Base-by-base conservation (phyloP, 1,140 invertebrate species). In the Hyphantria cunea region DNA sequence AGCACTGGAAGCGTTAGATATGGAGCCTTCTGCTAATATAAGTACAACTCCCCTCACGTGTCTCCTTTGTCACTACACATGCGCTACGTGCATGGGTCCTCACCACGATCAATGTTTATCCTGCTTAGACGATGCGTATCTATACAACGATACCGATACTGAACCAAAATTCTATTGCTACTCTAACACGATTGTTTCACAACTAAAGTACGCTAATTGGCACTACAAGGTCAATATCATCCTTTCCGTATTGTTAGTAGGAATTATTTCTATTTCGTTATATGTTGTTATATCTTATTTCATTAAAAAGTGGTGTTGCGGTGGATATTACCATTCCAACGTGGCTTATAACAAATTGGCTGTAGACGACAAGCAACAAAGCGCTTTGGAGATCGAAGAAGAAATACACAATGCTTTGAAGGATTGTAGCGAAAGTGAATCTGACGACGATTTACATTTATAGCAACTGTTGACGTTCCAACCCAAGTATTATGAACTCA, bases 21-120 rank as follows among this genome's bases (percentile, higher is more conserved):
- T 89, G 86, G 81, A 85, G 71, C 68, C 78, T 8, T 6, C 33
- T 6, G 58, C 65, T 45, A 78, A 80, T 54, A 42, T 45, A 7
- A 70, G 72, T 14, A 82, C 76, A 66, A 52, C 79, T 11, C 84
- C 84, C 4, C 63, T 78, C 0, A 74, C 82, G 34, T 90, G 88
- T 56, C 78, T 86, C 0, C 82, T 81, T 2, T 90, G 88, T 65
- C 88, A 90, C 66, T 88, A 89, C 66, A 84, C 86, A 0, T 90
- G 88, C 54, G 84, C 81, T 3, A 82, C 80, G 0, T 90, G 88
- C 54, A 67, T 69, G 7, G 88, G 88, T 32, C 85, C 88, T 6
- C 74, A 78, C 32, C 78, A 81, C 62, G 78, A 70, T 48, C 85
- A 90, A 59, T 90, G 88, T 62, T 62, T 76, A 3, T 80, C 88